Base-by-base conservation (phyloP, 2,113 vertebrate genomes). In the Labrus mixtus region DNA sequence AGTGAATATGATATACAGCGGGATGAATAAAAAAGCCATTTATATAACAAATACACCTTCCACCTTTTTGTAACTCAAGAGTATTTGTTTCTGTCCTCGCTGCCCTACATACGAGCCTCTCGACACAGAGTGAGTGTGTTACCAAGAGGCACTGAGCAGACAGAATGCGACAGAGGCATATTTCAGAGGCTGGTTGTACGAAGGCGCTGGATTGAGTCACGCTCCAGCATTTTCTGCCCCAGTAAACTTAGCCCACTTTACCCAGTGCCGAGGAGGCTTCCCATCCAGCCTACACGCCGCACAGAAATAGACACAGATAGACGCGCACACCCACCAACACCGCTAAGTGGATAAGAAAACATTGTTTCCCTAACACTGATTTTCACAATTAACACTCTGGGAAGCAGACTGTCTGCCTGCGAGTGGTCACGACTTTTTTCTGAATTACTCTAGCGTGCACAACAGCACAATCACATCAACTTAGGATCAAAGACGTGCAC, bases 151-250 rank as follows among this genome's bases (percentile, higher is more conserved):
- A 77, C 33, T 61, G 56, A 86, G 79, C 88, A 91, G 78, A 90
- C 83, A 85, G 60, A 90, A 89, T 84, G 62, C 41, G 80, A 87
- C 78, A 73, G 71, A 79, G 80, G 79, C 90, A 91, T 90, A 91
- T 91, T 89, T 90, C 53, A 36, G 39, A 77, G 64, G 65, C 86
- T 90, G 92, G 85, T 85, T 86, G 79, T 84, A 87, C 69, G 78
- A 82, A 90, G 76, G 71, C 84, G 53, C 80, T 86, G 83, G 73
- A 76, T 87, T 91, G 90, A 91, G 90, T 93, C 92, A 93, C 79
- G 82, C 85, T 88, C 67, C 81, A 73, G 84, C 82, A 92, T 94
- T 93, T 94, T 94, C 92, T 93, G 92, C 93, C 92, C 92, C 87
- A 93, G 87, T 94, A 93, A 94, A 91, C 86, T 90, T 85, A 92